A percentile compares a stretch with the other conserved stretches of the same genome.
phyloP scores from a whole-genome alignment of 2,797 vertebrate species.

The Hydrocynus forskahlii region DNA sequence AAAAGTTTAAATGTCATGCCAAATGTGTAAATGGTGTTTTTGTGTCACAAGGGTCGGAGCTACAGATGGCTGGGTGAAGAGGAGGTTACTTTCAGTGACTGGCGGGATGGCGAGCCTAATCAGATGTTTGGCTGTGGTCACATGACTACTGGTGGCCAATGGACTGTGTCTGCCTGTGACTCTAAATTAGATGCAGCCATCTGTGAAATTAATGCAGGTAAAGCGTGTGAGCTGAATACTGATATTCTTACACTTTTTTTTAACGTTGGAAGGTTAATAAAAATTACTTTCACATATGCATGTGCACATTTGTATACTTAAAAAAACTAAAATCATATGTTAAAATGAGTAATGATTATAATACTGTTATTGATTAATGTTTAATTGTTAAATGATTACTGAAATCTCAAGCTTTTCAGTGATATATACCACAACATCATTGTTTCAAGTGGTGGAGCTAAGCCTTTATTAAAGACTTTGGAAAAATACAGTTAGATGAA shows the following conservation, averaged over 20 bases:
- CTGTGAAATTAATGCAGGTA: constrained; percentile 85
- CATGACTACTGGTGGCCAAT: constrained; percentile 84
- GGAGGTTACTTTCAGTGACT: constrained; percentile 83
- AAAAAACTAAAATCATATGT: too few relatives aligned
- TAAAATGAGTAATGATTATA: too few relatives aligned
- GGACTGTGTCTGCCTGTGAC: constrained; percentile 85
- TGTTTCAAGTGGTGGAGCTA: too few relatives aligned
- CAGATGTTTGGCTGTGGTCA: constrained; percentile 85
- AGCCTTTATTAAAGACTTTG: too few relatives aligned
- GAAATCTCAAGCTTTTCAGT: too few relatives aligned
- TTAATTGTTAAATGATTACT: too few relatives aligned
- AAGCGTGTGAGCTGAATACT: not conserved
- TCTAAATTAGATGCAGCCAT: constrained; percentile 87
- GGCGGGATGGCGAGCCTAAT: constrained; percentile 88
- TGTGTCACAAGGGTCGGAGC: constrained; percentile 76
- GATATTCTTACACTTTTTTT: not conserved
- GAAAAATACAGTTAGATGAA: too few relatives aligned
- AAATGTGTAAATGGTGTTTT: constrained; percentile 13
- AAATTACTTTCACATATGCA: too few relatives aligned
- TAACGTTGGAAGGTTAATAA: too few relatives aligned
- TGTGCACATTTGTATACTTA: too few relatives aligned
- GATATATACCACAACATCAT: too few relatives aligned
- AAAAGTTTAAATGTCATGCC: constrained; percentile 22
- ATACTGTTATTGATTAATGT: too few relatives aligned
- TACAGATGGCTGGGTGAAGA: constrained; percentile 89